These are phyloP conservation scores for Trogon melanurus DNA, from an alignment of 2,113 vertebrate species.

Conservation along the genomic window DNA sequence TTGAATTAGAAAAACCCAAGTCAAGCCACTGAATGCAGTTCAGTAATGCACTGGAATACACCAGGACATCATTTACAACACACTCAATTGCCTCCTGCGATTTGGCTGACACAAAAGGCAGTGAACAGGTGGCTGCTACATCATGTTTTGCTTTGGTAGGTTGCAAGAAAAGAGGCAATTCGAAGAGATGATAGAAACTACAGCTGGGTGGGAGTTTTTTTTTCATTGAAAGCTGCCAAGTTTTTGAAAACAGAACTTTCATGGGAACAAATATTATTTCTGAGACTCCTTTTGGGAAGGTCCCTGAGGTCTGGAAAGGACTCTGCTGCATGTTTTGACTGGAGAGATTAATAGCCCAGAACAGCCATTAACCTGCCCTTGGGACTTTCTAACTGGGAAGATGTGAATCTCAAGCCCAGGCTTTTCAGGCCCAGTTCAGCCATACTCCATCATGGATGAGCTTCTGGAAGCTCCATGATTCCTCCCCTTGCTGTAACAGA, in stretches of 20 bases:
- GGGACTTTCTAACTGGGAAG: neutral
- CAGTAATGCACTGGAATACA: neutral
- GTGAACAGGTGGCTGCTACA: neutral
- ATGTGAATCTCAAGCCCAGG: neutral
- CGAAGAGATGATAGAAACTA: neutral
- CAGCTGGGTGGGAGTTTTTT: constrained; percentile 1
- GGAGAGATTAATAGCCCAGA: neutral
- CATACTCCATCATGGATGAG: neutral
- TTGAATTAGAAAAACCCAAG: constrained; percentile 26
- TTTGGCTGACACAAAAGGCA: constrained; percentile 24
- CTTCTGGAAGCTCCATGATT: neutral
- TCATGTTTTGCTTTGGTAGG: constrained; percentile 2
- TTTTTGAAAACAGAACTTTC: neutral
- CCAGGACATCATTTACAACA: neutral
- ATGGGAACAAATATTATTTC: neutral
- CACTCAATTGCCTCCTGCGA: neutral
- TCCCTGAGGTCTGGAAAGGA: neutral
- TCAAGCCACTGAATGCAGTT: neutral
- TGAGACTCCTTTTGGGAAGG: neutral
- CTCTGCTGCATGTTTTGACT: neutral
- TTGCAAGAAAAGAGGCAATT: neutral
- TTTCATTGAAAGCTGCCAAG: constrained; percentile 13
- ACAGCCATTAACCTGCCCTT: neutral
- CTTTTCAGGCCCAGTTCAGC: neutral
- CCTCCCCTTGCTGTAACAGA: neutral